phyloP scores from a whole-genome alignment of 92 coral and sea anemone species.

The Nematostella vectensis region DNA sequence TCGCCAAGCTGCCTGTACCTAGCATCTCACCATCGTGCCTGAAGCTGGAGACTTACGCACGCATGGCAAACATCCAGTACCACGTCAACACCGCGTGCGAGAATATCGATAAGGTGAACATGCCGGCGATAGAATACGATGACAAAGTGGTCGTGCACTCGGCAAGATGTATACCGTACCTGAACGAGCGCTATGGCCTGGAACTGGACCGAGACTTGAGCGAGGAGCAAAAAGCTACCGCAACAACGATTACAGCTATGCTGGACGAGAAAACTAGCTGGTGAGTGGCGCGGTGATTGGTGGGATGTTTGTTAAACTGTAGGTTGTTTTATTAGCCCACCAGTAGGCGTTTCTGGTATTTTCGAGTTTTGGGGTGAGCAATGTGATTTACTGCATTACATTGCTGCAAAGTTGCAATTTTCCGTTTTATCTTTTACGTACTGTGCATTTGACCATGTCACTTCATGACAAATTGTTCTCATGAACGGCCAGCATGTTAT shows the following conservation, averaged over 20 bases:
- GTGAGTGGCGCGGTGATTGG: too few species aligned
- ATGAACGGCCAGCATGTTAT: too few species aligned
- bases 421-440: too few species aligned
- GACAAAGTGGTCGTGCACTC: constrained; percentile 59
- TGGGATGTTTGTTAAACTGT: too few species aligned
- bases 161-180: constrained; percentile 60
- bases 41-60: constrained; percentile 68
- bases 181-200: constrained; percentile 61
- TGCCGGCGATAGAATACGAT: constrained; percentile 78
- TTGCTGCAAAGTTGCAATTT: too few species aligned
- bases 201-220: constrained; percentile 52
- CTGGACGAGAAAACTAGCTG: constrained; percentile 81
- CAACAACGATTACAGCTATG: constrained; percentile 68
- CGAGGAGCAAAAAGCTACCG: constrained; percentile 49
- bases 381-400: too few species aligned
- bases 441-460: too few species aligned
- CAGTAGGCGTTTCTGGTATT: too few species aligned
- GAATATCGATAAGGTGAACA: constrained; percentile 63
- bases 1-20: not conserved
- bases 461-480: too few species aligned
- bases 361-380: too few species aligned
- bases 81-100: constrained; percentile 39
- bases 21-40: constrained; percentile 51
- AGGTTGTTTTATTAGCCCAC: too few species aligned
- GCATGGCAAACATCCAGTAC: constrained; percentile 77